Evolutionary conservation across 2,797 vertebrate genomes (phyloP), one percentile per base, ranked within the genome.

Genomic region (Salarias fasciatus): DNA sequence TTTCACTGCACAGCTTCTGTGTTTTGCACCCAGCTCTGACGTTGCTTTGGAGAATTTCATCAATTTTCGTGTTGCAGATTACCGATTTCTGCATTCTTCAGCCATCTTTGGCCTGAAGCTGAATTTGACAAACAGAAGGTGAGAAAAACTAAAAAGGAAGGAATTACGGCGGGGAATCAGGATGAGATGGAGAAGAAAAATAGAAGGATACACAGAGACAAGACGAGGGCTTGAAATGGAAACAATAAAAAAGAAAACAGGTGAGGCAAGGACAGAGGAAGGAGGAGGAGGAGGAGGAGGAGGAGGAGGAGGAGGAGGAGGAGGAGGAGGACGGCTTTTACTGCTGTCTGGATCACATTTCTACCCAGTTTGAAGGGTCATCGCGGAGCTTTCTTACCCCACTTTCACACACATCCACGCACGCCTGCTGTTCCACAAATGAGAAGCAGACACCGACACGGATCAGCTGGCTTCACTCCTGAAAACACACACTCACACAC

Each of bases 311-410:
- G 35, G 35, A 37, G 35, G 35, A 42, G 29, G 7, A 41, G 15
- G n/a, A 35, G 53, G 9, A 61, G 35, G 48, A 60, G 48, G 24
- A 30, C 4, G 59, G 51, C 72, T 82, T 80, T 84, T 63, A 74
- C 67, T 78, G 51, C 41, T 73, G 76, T 69, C 53, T 70, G 73
- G 86, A 81, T 91, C 81, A 50, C 63, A 72, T 91, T 91, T 88
- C 89, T 63, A 46, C 61, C 52, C 53, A 30, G 74, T 86, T 86
- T 82, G 72, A 86, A 24, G 61, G 78, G 53, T 88, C 82, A 72
- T 53, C 18, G 43, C 63, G 75, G 33, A 33, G 63, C 63, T 80
- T 83, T 85, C 24, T 77, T 57, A 72, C 33, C 63, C 44, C 60
- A 31, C 48, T 54, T 66, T 45, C 13, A 62, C 68, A 46, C 53